Base-by-base conservation (phyloP, 1,140 invertebrate genomes). In the Polyergus mexicanus region DNA sequence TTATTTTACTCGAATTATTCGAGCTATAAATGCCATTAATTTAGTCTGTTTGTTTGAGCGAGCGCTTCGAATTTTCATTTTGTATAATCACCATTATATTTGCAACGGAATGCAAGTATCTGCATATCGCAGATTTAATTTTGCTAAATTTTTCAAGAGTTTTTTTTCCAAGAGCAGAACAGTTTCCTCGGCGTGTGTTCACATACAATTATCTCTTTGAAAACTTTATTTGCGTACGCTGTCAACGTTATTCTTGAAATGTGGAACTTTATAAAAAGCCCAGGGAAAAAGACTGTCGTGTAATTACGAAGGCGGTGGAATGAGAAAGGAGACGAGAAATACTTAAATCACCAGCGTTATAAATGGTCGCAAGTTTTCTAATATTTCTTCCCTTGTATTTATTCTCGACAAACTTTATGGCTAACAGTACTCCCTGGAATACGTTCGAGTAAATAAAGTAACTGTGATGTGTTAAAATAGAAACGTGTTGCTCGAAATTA, bases 301-400 rank as follows among this genome's bases (percentile, higher is more conserved):
- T 81, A 58, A 81, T 81, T 81, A 81, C 66, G 3, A 35, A 32
- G 25, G 54, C 66, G 51, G n/a, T 19, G 25, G 35, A 71, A 71
- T 13, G 25, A 35, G 54, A 38, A 8, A 51, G 19, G 28, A 54
- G 35, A 19, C 68, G 47, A 28, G n/a, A 28, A 62, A 47, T 74
- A 47, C 38, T 62, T 83, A 35, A 68, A 60, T 81, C 44, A 13
- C 7, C 13, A 10, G 38, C 10, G 56, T 74, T 60, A 35, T 74
- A 72, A 83, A 83, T 25, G 54, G 54, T 60, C 25, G 68, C 25
- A 83, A 83, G 68, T 83, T 83, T 83, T 74, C 11, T 83, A 83
- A 83, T 83, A 83, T 83, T 62, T 25, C 44, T 25, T 83, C 28
- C 22, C 19, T 19, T 44, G 54, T 74, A 62, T 74, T 74, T 72